Percentiles rank a stretch among this genome's conserved stretches.
Conservation (phyloP, 2,888 invertebrate genomes). For the Nomada fabriciana region DNA sequence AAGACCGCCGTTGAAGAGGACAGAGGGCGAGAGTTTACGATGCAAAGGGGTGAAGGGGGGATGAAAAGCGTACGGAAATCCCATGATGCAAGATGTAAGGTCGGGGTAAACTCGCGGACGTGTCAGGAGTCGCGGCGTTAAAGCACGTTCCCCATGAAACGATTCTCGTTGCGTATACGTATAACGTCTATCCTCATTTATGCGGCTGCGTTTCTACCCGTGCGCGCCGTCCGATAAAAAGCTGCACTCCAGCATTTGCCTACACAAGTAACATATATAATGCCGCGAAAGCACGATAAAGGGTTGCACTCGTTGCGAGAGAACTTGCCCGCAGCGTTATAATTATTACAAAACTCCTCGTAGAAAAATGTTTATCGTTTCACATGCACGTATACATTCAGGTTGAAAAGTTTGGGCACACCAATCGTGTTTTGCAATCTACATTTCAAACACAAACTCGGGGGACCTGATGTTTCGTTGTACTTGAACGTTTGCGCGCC, state of each 20-base stretch:
- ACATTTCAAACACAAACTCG: no score
- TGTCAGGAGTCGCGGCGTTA: constrained; percentile 64
- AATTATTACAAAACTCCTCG: constrained; percentile 4
- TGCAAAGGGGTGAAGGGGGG: constrained; percentile 59
- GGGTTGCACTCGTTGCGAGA: neutral
- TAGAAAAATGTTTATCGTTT: neutral
- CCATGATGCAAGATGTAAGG: constrained; percentile 68
- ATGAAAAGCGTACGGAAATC: constrained; percentile 67
- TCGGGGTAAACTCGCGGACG: constrained; percentile 67
- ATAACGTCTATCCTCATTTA: constrained; percentile 62
- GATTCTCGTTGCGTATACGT: constrained; percentile 45
- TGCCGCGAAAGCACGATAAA: constrained; percentile 27
- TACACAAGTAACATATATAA: constrained; percentile 12
- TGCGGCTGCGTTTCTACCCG: constrained; percentile 56
- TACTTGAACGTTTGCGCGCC: no score
- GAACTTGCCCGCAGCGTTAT: neutral
- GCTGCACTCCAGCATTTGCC: constrained; percentile 6
- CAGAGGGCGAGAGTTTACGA: constrained; percentile 50
- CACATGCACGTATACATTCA: no score
- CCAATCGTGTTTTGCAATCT: no score
- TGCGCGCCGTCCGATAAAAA: constrained; percentile 46
- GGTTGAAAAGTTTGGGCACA: no score
- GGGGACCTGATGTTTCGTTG: no score
- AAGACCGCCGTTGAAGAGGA: constrained; percentile 29
- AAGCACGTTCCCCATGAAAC: constrained; percentile 67